phyloP scores from a whole-genome alignment of 2,888 invertebrate species.

The Timema cristinae region DNA sequence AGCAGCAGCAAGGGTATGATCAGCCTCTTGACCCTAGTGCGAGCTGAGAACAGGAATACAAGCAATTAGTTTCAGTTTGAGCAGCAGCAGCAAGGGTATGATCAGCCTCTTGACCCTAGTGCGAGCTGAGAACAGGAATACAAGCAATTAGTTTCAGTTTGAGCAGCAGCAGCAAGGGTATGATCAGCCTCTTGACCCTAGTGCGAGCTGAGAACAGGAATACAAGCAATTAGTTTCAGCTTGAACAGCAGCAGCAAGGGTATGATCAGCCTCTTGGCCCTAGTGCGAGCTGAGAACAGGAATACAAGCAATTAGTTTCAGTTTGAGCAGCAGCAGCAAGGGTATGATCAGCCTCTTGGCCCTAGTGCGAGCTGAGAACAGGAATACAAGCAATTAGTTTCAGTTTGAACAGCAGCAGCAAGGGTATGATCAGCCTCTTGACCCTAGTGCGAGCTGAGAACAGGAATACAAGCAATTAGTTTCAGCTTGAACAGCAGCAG shows the following conservation, averaged over 20 bases:
- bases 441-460: slow-evolving; percentile 42
- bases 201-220: slow-evolving; percentile 39
- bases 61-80: slow-evolving; percentile 63
- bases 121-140: slow-evolving; percentile 39
- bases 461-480: too few species aligned
- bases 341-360: slow-evolving; percentile 59
- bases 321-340: slow-evolving; percentile 56
- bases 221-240: too few species aligned
- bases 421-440: slow-evolving; percentile 58
- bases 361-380: slow-evolving; percentile 39
- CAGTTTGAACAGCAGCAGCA: slow-evolving; percentile 57
- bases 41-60: slow-evolving; percentile 39
- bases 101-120: slow-evolving; percentile 53
- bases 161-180: slow-evolving; percentile 59
- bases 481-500: slow-evolving; percentile 59
- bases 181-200: slow-evolving; percentile 53
- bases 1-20: slow-evolving; percentile 59
- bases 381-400: too few species aligned
- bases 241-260: slow-evolving; percentile 60
- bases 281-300: slow-evolving; percentile 38
- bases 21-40: slow-evolving; percentile 51
- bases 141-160: slow-evolving; percentile 63
- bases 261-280: slow-evolving; percentile 55
- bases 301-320: too few species aligned
- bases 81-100: slow-evolving; percentile 57